Percentiles rank a stretch among this genome's conserved stretches.
phyloP scores from a whole-genome alignment of 1,140 invertebrate genomes.

The Antheraea mylitta region DNA sequence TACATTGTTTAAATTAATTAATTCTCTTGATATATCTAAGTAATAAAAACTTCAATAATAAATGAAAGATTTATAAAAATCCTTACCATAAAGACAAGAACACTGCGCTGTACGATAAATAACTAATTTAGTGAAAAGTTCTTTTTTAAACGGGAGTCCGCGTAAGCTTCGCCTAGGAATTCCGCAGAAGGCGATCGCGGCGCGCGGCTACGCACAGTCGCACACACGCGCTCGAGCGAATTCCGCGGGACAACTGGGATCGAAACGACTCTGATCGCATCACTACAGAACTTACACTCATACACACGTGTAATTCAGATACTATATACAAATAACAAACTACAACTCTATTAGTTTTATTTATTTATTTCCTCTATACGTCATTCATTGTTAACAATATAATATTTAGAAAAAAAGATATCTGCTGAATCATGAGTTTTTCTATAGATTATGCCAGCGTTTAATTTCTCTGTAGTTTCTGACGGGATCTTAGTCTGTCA shows the following conservation, averaged over 20 bases:
- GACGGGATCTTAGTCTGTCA: no score
- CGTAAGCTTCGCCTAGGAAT: neutral
- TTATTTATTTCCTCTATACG: neutral
- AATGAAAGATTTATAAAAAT: neutral
- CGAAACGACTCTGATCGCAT: neutral
- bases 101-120: neutral
- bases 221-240: conserved; percentile 8
- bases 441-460: no score
- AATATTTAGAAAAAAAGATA: no score
- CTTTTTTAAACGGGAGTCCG: neutral
- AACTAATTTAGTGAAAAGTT: no score
- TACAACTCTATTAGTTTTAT: neutral
- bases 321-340: no score
- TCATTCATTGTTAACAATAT: no score
- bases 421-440: no score
- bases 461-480: no score
- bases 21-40: neutral
- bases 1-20: neutral
- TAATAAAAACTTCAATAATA: neutral
- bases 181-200: neutral
- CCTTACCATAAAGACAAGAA: neutral
- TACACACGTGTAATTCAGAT: neutral
- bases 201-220: conserved; percentile 1
- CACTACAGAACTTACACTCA: neutral
- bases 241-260: conserved; percentile 4